A percentile compares a stretch with the other conserved stretches of the same genome.
Evolutionary conservation across 2,797 vertebrate genomes (phyloP).

Genomic region (Acridotheres tristis): DNA sequence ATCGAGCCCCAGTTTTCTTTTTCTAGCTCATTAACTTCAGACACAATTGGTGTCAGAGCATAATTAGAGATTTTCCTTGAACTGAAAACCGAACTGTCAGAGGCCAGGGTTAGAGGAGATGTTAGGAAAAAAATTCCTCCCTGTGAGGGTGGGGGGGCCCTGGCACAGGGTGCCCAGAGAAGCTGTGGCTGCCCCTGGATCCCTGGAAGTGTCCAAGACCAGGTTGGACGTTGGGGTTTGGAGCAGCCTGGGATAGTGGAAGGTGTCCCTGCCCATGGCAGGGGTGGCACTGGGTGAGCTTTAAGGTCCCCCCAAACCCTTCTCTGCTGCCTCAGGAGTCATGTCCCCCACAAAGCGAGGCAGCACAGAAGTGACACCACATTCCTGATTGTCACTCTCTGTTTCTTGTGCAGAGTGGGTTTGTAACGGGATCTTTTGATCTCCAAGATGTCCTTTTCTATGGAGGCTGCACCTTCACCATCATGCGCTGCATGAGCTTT

Average conservation of each 20-base stretch:
- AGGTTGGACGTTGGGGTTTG: rapidly evolving
- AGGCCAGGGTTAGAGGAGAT: neutral
- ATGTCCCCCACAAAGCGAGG: rapidly evolving
- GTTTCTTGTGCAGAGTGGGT: slow-evolving; percentile 77
- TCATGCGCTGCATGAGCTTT: slow-evolving; percentile 95
- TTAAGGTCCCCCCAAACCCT: neutral
- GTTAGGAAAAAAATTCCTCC: neutral
- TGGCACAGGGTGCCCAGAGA: neutral
- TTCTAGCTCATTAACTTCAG: neutral
- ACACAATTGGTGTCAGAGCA: neutral
- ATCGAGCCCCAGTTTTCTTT: neutral
- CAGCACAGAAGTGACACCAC: neutral
- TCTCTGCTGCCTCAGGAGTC: neutral
- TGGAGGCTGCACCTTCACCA: slow-evolving; percentile 90
- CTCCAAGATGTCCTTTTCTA: slow-evolving; percentile 93
- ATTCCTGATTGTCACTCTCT: neutral
- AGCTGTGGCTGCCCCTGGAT: neutral
- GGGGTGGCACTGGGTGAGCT: rapidly evolving
- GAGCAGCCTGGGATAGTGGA: rapidly evolving
- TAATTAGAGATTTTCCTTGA: neutral
- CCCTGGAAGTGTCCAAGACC: neutral
- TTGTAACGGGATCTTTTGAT: slow-evolving; percentile 88
- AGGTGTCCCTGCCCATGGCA: neutral
- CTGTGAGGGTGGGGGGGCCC: rapidly evolving
- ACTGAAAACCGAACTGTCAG: neutral